Conservation (phyloP, 2,888 invertebrate genomes). For the Macrosiphum euphorbiae region DNA sequence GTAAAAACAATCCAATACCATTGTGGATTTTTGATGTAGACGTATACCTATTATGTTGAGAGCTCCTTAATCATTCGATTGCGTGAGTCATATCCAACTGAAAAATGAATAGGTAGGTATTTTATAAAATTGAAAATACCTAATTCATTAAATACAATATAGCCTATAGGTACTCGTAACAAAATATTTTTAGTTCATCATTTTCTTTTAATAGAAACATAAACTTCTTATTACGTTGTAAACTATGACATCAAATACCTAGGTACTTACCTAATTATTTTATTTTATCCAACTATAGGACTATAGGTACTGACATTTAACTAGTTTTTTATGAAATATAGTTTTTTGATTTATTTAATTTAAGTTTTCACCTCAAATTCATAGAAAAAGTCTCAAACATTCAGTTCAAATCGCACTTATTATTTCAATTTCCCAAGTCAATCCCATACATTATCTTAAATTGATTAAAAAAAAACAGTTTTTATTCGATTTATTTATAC, state of each 20-base stretch:
- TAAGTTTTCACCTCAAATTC: neutral
- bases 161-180: no score
- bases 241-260: no score
- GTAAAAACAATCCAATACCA: neutral
- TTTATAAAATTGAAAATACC: neutral
- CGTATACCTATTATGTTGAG: neutral
- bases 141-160: neutral
- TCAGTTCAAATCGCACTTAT: neutral
- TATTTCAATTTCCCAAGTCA: neutral
- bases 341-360: neutral
- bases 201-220: neutral
- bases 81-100: neutral
- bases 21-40: neutral
- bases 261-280: no score
- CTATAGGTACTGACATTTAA: neutral
- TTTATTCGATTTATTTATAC: neutral
- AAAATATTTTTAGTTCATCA: neutral
- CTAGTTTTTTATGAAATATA: neutral
- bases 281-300: no score
- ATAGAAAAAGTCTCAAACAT: no score
- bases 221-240: no score
- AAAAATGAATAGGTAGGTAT: neutral
- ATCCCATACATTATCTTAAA: neutral
- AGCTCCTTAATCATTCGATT: neutral
- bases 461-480: neutral